Percentiles rank a stretch among this genome's conserved stretches.
Conservation (phyloP, 2,797 vertebrate species). For the Crenichthys baileyi region DNA sequence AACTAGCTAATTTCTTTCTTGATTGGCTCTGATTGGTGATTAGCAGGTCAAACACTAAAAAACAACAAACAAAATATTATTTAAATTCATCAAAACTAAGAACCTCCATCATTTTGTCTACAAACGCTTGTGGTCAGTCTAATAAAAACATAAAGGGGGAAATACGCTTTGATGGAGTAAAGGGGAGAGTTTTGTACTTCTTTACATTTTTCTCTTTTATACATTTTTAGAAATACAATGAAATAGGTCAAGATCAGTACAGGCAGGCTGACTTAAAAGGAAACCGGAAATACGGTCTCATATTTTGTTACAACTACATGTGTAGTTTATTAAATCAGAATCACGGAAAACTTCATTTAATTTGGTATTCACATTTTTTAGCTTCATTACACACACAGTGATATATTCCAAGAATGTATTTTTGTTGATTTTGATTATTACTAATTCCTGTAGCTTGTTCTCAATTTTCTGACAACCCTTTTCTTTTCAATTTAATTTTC, state of each 20-base stretch:
- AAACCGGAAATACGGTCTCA: not conserved
- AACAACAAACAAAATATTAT: not conserved
- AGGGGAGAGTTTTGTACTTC: not conserved
- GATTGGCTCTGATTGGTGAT: not conserved
- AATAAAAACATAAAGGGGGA: not conserved
- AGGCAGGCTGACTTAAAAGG: not conserved
- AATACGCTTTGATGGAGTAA: not conserved
- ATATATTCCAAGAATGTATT: not conserved
- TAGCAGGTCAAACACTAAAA: not conserved
- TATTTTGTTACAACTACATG: not conserved
- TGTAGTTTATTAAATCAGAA: not conserved
- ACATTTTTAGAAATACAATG: not conserved
- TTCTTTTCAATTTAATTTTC: not conserved
- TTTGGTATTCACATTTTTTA: not conserved
- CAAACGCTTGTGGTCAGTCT: too few relatives aligned
- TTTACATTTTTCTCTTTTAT: not conserved
- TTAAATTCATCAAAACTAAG: not conserved
- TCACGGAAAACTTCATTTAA: not conserved
- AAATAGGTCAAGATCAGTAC: not conserved
- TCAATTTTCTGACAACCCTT: not conserved
- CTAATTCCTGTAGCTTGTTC: not conserved
- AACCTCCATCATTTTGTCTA: too few relatives aligned
- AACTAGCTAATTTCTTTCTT: not conserved
- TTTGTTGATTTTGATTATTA: not conserved
- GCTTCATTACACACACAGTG: not conserved